These are phyloP conservation scores for Oreochromis tanganicae DNA, from an alignment of 2,113 vertebrate genomes.

Conservation along the genomic window DNA sequence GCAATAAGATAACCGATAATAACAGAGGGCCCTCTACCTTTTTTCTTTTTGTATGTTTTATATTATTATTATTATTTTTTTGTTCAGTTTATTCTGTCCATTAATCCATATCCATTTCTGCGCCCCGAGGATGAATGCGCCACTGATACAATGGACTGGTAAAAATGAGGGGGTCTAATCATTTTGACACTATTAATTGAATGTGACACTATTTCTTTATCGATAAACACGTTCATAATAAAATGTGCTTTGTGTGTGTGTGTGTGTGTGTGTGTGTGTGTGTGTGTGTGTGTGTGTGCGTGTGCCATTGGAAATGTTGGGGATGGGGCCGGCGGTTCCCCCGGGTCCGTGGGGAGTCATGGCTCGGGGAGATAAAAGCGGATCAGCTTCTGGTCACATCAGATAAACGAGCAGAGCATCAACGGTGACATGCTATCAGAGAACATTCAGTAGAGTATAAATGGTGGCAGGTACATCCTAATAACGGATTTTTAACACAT, in stretches of 20 bases:
- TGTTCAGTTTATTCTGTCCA: neutral
- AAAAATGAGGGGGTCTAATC: constrained; percentile 6
- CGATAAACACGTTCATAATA: neutral
- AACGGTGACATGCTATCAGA: constrained; percentile 60
- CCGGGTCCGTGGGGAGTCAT: constrained; percentile 38
- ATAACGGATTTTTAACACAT: constrained; percentile 33
- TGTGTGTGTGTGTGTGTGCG: neutral
- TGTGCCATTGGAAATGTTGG: neutral
- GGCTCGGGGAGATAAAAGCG: constrained; percentile 59
- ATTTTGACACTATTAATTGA: constrained; percentile 21
- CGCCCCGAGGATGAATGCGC: neutral
- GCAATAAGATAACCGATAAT: constrained; percentile 24
- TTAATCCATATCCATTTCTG: constrained; percentile 12
- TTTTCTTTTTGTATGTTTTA: neutral
- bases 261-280: neutral
- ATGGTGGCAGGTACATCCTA: constrained; percentile 47
- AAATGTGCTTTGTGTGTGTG: neutral
- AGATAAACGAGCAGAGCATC: constrained; percentile 56
- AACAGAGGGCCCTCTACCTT: neutral
- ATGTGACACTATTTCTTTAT: constrained; percentile 2
- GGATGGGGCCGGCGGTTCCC: constrained; percentile 10
- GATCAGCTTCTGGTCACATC: constrained; percentile 58
- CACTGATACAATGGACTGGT: neutral
- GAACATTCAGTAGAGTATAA: constrained; percentile 19
- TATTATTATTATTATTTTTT: neutral